Evolutionary conservation across 2,888 invertebrate genomes (phyloP).

Genomic region (Cantharis rustica): DNA sequence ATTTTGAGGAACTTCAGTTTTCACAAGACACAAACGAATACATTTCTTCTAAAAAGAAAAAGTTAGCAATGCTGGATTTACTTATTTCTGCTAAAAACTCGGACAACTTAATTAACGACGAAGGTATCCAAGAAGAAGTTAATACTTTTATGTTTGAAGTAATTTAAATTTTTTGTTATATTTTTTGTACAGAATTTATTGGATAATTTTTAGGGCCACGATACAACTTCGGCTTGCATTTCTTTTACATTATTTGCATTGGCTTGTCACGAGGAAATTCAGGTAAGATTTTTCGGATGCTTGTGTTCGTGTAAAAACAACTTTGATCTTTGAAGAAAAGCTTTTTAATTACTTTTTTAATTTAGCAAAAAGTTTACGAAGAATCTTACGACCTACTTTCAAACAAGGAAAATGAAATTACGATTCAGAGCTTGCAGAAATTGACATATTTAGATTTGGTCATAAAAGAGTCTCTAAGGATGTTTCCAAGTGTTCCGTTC

Average conservation of each 20-base stretch:
- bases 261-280: constrained; percentile 54
- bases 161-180: constrained; percentile 13
- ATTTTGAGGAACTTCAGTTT: constrained; percentile 9
- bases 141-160: constrained; percentile 69
- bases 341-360: neutral
- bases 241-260: constrained; percentile 39
- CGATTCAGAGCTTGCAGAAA: constrained; percentile 59
- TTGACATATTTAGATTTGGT: constrained; percentile 69
- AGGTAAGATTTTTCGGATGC: constrained; percentile 40
- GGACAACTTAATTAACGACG: constrained; percentile 56
- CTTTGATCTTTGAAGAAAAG: neutral
- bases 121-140: constrained; percentile 65
- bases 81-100: constrained; percentile 58
- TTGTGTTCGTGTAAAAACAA: neutral
- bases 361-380: constrained; percentile 52
- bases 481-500: constrained; percentile 70
- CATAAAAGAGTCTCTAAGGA: constrained; percentile 66
- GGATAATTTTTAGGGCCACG: constrained; percentile 61
- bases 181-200: neutral
- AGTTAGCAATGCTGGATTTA: constrained; percentile 63
- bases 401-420: neutral
- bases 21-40: constrained; percentile 8
- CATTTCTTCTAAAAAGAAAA: constrained; percentile 50
- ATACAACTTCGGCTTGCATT: constrained; percentile 61
- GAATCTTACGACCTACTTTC: constrained; percentile 50